Evolutionary conservation across 2,113 vertebrate genomes (phyloP).

Genomic region (Hepsetus odoe): DNA sequence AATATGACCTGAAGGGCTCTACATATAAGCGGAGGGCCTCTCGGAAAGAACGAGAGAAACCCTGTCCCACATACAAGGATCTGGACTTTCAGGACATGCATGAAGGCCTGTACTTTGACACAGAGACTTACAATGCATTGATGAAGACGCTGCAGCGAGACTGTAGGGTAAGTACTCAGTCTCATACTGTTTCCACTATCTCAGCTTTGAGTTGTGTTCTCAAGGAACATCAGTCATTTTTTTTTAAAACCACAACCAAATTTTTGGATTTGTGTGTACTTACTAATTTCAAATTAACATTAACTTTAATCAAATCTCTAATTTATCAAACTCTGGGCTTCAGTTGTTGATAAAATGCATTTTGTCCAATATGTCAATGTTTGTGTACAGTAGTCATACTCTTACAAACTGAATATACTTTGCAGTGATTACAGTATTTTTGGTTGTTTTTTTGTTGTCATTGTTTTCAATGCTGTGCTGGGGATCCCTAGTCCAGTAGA

Average conservation of each 20-base stretch:
- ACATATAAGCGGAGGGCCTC: conserved; percentile 78
- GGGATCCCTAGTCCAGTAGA: too few relatives aligned
- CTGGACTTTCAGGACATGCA: conserved; percentile 91
- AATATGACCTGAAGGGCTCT: conserved; percentile 79
- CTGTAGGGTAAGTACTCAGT: conserved; percentile 83
- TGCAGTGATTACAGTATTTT: too few relatives aligned
- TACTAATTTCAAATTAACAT: too few relatives aligned
- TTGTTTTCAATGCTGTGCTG: too few relatives aligned
- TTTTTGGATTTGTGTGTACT: too few relatives aligned
- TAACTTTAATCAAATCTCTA: too few relatives aligned
- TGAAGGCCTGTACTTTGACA: conserved; percentile 92
- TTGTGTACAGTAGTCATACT: too few relatives aligned
- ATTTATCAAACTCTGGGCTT: too few relatives aligned
- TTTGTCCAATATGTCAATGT: too few relatives aligned
- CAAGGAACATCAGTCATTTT: neutral
- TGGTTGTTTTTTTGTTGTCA: too few relatives aligned
- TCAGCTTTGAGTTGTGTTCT: neutral
- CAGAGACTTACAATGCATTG: conserved; percentile 89
- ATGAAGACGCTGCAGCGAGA: conserved; percentile 96
- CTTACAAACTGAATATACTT: too few relatives aligned
- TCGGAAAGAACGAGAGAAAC: conserved; percentile 76
- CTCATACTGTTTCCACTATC: neutral
- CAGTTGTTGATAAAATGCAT: too few relatives aligned
- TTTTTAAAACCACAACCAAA: neutral
- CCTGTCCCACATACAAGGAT: conserved; percentile 75